Base-by-base conservation (phyloP, 2,797 vertebrate genomes). In the Tiaroga cobitis region DNA sequence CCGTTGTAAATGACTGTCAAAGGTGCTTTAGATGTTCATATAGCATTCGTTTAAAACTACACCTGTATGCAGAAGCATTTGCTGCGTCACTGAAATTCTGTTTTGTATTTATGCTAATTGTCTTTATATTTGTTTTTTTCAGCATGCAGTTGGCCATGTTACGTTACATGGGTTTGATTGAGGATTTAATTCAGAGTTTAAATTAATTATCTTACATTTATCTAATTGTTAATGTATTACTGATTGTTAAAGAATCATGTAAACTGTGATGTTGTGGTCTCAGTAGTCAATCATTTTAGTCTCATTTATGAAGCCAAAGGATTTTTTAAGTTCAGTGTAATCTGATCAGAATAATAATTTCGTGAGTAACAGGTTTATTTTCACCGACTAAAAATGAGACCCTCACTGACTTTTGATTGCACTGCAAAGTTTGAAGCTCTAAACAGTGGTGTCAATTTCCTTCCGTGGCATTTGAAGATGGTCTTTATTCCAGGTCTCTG, bases 41-140 rank as follows among this genome's bases (percentile, higher is more conserved):
- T 4, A 41, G 67, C 34, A 29, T 41, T 74, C 1, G 59, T 26
- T 65, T 74, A 3, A 49, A 74, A 74, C 56, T 29, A 82, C 39
- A 73, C 34, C n/a, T 8, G 19, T 41, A 41, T 41, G 49, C 49
- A 18, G 18, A 7, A 72, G 26, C n/a, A 61, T 73, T 46, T n/a
- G 39, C 13, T 24, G n/a, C n/a, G 3, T 54, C 34, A 61, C 24
- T 41, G 54, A 76, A n/a, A 37, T n/a, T 7, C 11, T 24, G 32
- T 68, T 56, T 41, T 61, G 65, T 84, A 70, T 84, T 70, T 84
- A 78, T 84, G 72, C 39, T 61, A 24, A 43, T 32, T 13, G 21
- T 73, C n/a, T 79, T 79, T 32, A 32, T 82, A 63, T 83, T 63
- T 75, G 65, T 83, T 75, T 34, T 29, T 37, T 49, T 46, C 81